Conservation (phyloP, 2,888 invertebrate genomes). For the Coleophora flavipennella region DNA sequence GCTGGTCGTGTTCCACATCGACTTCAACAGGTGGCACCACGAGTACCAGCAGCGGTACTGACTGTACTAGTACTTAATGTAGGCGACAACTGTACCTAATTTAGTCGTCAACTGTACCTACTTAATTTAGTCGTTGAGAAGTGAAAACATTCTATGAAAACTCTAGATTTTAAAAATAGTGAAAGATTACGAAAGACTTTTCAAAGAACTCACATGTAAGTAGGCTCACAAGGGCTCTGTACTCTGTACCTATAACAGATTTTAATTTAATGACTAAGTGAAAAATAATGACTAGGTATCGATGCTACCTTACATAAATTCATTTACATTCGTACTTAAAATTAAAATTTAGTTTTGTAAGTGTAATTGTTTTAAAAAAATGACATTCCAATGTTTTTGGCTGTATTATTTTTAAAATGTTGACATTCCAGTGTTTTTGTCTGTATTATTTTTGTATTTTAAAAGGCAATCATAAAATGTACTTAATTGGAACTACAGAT, state of each 20-base stretch:
- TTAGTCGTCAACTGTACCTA: no score
- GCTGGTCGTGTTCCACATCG: conserved; percentile 98
- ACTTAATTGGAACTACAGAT: conserved; percentile 5
- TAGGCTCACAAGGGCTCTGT: no score
- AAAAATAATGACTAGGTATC: no score
- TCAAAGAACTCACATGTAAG: no score
- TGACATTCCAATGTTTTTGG: conserved; percentile 30
- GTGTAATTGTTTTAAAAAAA: conserved; percentile 7
- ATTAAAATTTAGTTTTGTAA: conserved; percentile 22
- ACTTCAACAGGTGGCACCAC: conserved; percentile 99
- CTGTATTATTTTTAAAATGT: conserved; percentile 9
- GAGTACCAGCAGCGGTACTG: conserved; percentile 96
- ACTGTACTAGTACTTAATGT: conserved; percentile 19
- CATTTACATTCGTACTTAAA: conserved; percentile 10
- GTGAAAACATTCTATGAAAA: no score
- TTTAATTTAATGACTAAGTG: no score
- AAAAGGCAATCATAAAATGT: conserved; percentile 13
- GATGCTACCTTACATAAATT: no score
- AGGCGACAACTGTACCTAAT: conserved; percentile 5
- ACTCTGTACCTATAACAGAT: no score
- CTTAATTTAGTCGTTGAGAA: no score
- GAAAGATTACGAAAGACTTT: no score
- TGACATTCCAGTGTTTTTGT: conserved; percentile 30
- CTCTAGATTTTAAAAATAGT: no score
- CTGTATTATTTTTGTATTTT: conserved; percentile 8